Evolutionary conservation across 2,797 vertebrate species (phyloP), one percentile per base, ranked within the genome.

Genomic region (Sylvia borin): DNA sequence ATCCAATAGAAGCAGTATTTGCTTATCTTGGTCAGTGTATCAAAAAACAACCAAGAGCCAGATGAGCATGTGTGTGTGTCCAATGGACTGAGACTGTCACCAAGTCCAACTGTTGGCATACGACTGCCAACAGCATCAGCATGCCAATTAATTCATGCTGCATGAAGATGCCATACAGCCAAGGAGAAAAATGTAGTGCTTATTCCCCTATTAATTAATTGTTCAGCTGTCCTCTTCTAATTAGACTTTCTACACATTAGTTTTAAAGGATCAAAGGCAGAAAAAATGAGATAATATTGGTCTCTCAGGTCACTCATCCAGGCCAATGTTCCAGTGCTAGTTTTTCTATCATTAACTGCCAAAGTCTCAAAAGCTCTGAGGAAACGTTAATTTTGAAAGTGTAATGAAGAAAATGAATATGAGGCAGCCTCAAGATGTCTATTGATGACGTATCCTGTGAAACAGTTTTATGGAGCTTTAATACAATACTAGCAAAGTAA

Each of bases 141-240:
- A 40, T 20, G 21, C 45, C 87, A 94, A 94, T 85, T 53, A 90
- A 66, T 89, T 87, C 60, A 85, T 1, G 3, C 77, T 88, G 71
- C 77, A 82, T 48, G 78, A 82, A 79, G 77, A 76, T 68, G 29
- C 42, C 34, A 62, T 38, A 34, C 60, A 77, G 67, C 64, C 54
- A 76, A 78, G 43, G 40, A 87, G 65, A 83, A 91, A 95, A 93
- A 90, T 25, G 10, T 27, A 57, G 47, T 10, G 4, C 50, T 85
- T 58, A 80, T 50, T 95, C 47, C 67, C 51, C 53, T 87, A 91
- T 84, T 91, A 95, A 96, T 93, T 90, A 95, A 90, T 91, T 92
- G 64, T 55, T 95, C 93, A 92, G 67, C 88, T 95, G 80, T 94
- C 67, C 68, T 92, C 67, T 87, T 90, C 80, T 93, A 93, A 95